A percentile compares a stretch with the other conserved stretches of the same genome.
Evolutionary conservation across 2,888 invertebrate genomes (phyloP).

Genomic region (Mythimna albipuncta): DNA sequence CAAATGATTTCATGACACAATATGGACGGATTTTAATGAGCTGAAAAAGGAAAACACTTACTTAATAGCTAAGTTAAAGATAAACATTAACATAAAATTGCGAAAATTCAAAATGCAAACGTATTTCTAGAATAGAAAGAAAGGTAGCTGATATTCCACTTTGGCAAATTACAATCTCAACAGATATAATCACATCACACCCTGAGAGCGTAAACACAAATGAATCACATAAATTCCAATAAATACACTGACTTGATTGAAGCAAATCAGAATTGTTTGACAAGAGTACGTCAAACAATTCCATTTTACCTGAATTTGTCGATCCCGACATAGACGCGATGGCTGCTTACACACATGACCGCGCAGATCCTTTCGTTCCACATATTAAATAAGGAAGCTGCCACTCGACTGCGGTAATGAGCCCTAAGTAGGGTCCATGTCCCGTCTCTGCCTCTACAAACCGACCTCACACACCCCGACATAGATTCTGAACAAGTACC

Average conservation of each 20-base stretch:
- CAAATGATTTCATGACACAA: conserved; percentile 23
- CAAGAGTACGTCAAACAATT: conserved; percentile 52
- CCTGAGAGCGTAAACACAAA: not conserved
- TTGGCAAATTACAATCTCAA: not conserved
- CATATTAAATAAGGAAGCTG: conserved; percentile 66
- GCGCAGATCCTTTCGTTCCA: conserved; percentile 63
- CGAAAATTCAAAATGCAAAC: not conserved
- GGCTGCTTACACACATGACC: conserved; percentile 59
- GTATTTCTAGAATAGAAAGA: not conserved
- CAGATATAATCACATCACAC: not conserved
- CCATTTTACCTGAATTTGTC: conserved; percentile 59
- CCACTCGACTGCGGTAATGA: conserved; percentile 64
- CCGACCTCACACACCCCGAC: conserved; percentile 49
- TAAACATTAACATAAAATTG: not conserved
- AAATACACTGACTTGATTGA: conserved; percentile 9
- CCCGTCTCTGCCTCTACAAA: conserved; percentile 49
- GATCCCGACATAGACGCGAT: conserved; percentile 41
- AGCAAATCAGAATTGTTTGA: conserved; percentile 27
- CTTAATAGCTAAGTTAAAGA: not conserved
- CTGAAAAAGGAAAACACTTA: not conserved
- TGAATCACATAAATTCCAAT: not conserved
- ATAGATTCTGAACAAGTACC: conserved; percentile 35
- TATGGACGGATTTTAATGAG: conserved; percentile 6
- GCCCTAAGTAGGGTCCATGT: conserved; percentile 64
- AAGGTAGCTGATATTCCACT: not conserved